Conservation (phyloP, 2,888 invertebrate species). For the Cepaea hortensis region DNA sequence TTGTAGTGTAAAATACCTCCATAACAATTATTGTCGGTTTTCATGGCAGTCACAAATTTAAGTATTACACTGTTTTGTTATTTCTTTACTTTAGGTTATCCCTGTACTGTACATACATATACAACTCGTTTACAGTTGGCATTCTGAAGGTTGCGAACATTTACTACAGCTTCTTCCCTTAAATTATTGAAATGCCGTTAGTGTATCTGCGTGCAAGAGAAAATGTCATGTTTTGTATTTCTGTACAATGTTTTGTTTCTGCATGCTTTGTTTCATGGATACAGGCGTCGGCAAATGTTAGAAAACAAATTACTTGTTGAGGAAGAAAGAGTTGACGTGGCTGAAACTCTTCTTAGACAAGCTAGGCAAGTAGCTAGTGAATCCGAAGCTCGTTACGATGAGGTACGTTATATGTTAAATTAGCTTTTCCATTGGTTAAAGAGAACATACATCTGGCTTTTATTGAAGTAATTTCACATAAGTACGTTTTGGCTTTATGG, state of each 20-base stretch:
- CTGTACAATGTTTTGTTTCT: conserved; percentile 31
- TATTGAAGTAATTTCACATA: neutral
- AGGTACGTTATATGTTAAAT: conserved; percentile 82
- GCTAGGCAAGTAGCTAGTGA: conserved; percentile 72
- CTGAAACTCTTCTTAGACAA: conserved; percentile 72
- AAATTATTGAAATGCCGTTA: too few species aligned
- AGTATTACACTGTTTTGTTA: too few species aligned
- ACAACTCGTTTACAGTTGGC: too few species aligned
- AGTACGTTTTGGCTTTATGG: too few species aligned
- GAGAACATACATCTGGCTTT: neutral
- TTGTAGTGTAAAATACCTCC: too few species aligned
- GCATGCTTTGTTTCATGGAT: conserved; percentile 34
- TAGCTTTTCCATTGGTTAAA: neutral
- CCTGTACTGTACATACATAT: too few species aligned
- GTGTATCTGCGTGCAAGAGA: neutral
- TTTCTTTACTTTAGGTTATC: too few species aligned
- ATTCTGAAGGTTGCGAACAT: too few species aligned
- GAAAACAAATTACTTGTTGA: conserved; percentile 96
- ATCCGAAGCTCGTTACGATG: conserved; percentile 99
- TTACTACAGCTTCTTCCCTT: too few species aligned
- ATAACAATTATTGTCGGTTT: too few species aligned
- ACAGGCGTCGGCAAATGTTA: conserved; percentile 87
- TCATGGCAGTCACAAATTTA: too few species aligned
- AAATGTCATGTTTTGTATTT: neutral
- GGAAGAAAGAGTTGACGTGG: conserved; percentile 72